Conservation (phyloP, 2,888 invertebrate species). For the Pyrocoelia pectoralis region DNA sequence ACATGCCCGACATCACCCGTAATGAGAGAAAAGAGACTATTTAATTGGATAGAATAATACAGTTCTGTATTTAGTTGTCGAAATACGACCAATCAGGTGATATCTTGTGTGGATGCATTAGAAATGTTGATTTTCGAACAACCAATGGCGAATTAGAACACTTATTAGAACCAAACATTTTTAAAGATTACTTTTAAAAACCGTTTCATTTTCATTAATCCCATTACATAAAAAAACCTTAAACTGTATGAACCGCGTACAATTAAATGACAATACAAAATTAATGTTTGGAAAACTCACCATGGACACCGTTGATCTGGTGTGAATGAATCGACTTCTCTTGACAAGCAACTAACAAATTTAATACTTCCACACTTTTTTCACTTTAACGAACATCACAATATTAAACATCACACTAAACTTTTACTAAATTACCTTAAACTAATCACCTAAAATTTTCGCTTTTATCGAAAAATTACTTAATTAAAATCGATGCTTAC, state of each 20-base stretch:
- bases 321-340: slow-evolving; percentile 45
- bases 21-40: slow-evolving; percentile 56
- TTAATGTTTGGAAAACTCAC: slow-evolving; percentile 54
- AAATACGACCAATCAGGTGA: slow-evolving; percentile 63
- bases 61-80: slow-evolving; percentile 60
- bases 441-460: slow-evolving; percentile 34
- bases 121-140: slow-evolving; percentile 60
- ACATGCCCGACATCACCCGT: slow-evolving; percentile 48
- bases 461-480: slow-evolving; percentile 43
- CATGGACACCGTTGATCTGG: slow-evolving; percentile 59
- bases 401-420: slow-evolving; percentile 40
- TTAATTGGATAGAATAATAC: slow-evolving; percentile 63
- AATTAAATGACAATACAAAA: slow-evolving; percentile 41
- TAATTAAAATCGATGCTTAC: slow-evolving; percentile 58
- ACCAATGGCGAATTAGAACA: slow-evolving; percentile 55
- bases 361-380: slow-evolving; percentile 37
- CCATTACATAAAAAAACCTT: neutral
- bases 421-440: slow-evolving; percentile 40
- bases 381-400: slow-evolving; percentile 36
- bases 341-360: slow-evolving; percentile 41
- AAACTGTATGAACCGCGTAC: neutral
- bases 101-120: slow-evolving; percentile 57
- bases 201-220: neutral
- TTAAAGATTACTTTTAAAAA: slow-evolving; percentile 12
- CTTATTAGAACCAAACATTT: slow-evolving; percentile 20